phyloP scores from a whole-genome alignment of 2,797 vertebrate genomes.

The Otolemur crassicaudatus region DNA sequence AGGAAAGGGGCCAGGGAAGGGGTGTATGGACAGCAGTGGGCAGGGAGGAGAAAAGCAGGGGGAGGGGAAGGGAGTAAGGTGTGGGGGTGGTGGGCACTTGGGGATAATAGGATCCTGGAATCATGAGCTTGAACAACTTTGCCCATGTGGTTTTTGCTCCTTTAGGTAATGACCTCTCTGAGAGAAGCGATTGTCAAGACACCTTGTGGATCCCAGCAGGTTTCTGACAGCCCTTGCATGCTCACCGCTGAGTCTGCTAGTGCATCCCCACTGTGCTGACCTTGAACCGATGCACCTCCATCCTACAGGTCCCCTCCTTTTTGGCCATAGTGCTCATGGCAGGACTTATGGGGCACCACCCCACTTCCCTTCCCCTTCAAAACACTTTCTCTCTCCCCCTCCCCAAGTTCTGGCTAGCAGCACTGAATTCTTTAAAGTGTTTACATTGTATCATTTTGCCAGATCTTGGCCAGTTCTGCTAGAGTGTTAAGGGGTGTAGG shows the following conservation, averaged over 20 bases:
- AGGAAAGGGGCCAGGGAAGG: too few species aligned
- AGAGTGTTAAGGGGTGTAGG: background rate
- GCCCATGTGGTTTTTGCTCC: background rate
- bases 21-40: background rate
- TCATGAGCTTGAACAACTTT: background rate
- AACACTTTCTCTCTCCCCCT: background rate
- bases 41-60: background rate
- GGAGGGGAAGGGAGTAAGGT: background rate
- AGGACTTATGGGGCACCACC: background rate
- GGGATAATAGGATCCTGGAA: background rate
- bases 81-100: background rate
- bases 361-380: background rate
- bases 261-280: background rate
- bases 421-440: background rate
- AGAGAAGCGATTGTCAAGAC: background rate
- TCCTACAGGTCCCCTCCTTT: background rate
- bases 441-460: background rate
- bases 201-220: rapidly evolving
- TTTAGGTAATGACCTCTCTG: slow-evolving; percentile 41
- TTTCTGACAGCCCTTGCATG: background rate
- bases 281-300: background rate
- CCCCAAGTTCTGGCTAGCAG: background rate
- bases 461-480: background rate
- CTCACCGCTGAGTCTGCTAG: background rate
- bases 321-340: background rate